Percentiles rank a stretch among this genome's conserved stretches.
These are phyloP conservation scores for Corella eumyota DNA, from an alignment of 23 tunicate species.

Conservation along the genomic window DNA sequence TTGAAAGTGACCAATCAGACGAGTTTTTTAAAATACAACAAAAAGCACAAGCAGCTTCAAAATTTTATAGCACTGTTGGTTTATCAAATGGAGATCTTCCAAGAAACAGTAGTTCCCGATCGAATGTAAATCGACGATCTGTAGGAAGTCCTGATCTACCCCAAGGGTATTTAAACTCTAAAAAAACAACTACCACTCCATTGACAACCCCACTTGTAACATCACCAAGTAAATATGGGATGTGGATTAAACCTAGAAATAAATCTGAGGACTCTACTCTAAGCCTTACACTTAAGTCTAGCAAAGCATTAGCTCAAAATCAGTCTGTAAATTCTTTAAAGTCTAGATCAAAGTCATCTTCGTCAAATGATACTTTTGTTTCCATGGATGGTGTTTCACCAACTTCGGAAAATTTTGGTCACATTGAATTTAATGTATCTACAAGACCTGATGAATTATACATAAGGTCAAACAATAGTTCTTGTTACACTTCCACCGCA, in stretches of 20 bases:
- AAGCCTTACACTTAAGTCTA: too few relatives aligned
- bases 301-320: too few relatives aligned
- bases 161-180: background rate
- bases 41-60: conserved; percentile 36
- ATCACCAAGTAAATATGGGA: conserved; percentile 24
- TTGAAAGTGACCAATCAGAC: conserved; percentile 3
- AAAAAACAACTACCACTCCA: conserved; percentile 2
- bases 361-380: too few relatives aligned
- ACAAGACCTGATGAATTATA: too few relatives aligned
- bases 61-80: conserved; percentile 36
- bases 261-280: too few relatives aligned
- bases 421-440: too few relatives aligned
- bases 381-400: too few relatives aligned
- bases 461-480: too few relatives aligned
- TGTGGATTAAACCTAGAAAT: conserved; percentile 16
- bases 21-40: conserved; percentile 16
- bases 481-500: too few relatives aligned
- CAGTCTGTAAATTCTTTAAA: too few relatives aligned
- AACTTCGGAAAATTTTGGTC: too few relatives aligned
- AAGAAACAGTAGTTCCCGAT: conserved; percentile 1
- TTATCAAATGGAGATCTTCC: conserved; percentile 60
- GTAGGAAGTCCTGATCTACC: conserved; percentile 31
- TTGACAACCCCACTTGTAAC: conserved; percentile 19
- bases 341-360: too few relatives aligned
- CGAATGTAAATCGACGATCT: conserved; percentile 2